Conservation (phyloP, 2,113 vertebrate genomes). For the Catagonus wagneri region DNA sequence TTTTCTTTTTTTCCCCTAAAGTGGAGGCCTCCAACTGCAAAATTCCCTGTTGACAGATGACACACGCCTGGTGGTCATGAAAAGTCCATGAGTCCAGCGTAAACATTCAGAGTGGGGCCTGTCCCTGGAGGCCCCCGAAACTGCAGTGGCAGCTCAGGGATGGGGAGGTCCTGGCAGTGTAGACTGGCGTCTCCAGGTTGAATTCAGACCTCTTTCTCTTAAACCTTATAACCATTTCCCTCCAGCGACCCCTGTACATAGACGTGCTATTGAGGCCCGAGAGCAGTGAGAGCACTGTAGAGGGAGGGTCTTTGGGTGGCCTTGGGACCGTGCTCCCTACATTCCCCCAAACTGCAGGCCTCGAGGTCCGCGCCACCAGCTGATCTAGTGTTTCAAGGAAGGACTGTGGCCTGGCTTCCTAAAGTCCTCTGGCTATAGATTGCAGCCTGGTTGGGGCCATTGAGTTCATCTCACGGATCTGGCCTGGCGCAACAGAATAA, state of each 20-base stretch:
- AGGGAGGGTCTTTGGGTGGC: too few relatives aligned
- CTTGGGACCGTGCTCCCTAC: background rate
- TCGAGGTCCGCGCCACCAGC: background rate
- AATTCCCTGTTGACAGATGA: background rate
- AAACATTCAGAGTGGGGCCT: background rate
- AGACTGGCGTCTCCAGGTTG: background rate
- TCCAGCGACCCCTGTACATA: background rate
- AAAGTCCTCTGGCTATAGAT: background rate
- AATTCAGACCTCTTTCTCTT: background rate
- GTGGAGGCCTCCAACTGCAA: background rate
- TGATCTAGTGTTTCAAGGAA: background rate
- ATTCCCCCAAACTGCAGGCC: background rate
- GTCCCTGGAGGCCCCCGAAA: background rate
- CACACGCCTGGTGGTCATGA: background rate
- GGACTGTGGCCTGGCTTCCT: background rate
- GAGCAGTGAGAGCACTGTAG: background rate
- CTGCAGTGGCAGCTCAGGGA: rapidly evolving
- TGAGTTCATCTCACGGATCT: background rate
- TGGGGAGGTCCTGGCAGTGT: background rate
- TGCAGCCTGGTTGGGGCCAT: background rate
- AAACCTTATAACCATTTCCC: background rate
- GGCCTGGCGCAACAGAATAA: background rate
- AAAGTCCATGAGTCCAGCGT: background rate
- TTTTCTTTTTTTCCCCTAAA: background rate
- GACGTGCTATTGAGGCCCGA: background rate